Conservation (phyloP, 2,797 vertebrate species). For the Myotis pilosus region DNA sequence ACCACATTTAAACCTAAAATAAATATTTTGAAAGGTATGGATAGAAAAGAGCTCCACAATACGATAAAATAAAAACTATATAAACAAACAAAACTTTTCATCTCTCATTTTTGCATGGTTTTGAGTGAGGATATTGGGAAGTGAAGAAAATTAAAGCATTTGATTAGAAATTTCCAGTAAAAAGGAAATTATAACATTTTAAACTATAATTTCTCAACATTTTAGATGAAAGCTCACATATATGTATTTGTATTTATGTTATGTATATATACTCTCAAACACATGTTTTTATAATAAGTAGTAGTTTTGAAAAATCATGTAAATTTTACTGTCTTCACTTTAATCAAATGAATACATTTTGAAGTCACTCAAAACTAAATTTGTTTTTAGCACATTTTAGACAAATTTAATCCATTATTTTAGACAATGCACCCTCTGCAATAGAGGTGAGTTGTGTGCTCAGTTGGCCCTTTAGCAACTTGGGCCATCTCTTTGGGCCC, state of each 20-base stretch:
- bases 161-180: neutral
- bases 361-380: neutral
- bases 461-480: neutral
- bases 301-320: neutral
- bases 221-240: neutral
- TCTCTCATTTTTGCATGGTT: neutral
- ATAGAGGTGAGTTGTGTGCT: accelerated
- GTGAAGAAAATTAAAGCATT: neutral
- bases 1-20: neutral
- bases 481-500: too few species aligned
- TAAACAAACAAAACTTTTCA: neutral
- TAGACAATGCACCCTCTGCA: neutral
- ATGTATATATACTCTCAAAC: accelerated
- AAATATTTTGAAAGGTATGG: neutral
- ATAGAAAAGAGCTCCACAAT: neutral
- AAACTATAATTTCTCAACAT: neutral
- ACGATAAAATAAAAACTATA: accelerated
- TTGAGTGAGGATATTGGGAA: neutral
- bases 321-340: neutral
- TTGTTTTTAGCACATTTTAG: neutral
- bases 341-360: neutral
- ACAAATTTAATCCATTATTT: neutral
- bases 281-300: neutral
- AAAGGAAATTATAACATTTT: neutral
- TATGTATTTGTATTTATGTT: neutral